phyloP scores from a whole-genome alignment of 2,113 vertebrate species.

The Condylura cristata region DNA sequence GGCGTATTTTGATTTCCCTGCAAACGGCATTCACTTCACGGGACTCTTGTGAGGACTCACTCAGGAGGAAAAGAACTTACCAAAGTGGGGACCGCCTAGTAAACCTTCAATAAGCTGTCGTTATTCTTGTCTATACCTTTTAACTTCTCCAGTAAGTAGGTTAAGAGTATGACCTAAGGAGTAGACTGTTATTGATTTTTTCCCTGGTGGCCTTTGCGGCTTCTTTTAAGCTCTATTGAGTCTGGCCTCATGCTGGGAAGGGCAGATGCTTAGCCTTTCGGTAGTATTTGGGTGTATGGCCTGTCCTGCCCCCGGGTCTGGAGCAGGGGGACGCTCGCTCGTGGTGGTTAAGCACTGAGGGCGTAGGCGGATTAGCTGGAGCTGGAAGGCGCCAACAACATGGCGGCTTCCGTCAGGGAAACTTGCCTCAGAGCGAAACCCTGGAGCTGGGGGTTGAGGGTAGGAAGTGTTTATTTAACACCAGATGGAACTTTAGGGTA shows the following conservation, averaged over 20 bases:
- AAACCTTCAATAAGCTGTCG: background rate
- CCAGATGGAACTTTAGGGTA: background rate
- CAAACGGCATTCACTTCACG: background rate
- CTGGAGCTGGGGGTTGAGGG: background rate
- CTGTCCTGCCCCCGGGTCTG: background rate
- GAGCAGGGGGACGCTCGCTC: background rate
- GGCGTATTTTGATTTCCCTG: too few relatives aligned
- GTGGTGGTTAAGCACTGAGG: too few relatives aligned
- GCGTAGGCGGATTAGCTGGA: background rate
- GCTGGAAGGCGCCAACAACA: background rate
- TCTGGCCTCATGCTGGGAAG: background rate
- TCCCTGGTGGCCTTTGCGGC: background rate
- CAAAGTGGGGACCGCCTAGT: rapidly evolving
- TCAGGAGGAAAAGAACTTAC: background rate
- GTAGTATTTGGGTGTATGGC: background rate
- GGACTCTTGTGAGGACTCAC: background rate
- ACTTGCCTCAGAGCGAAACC: background rate
- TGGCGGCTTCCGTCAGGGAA: background rate
- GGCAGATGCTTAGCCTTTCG: background rate
- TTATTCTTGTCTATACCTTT: background rate
- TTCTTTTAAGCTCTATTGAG: background rate
- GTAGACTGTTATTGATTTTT: background rate
- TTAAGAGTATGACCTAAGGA: background rate
- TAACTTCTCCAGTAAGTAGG: background rate
- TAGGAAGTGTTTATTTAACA: background rate